Evolutionary conservation across 2,888 invertebrate genomes (phyloP), one percentile per base, ranked within the genome.

Genomic region (Caenorhabditis sp.): DNA sequence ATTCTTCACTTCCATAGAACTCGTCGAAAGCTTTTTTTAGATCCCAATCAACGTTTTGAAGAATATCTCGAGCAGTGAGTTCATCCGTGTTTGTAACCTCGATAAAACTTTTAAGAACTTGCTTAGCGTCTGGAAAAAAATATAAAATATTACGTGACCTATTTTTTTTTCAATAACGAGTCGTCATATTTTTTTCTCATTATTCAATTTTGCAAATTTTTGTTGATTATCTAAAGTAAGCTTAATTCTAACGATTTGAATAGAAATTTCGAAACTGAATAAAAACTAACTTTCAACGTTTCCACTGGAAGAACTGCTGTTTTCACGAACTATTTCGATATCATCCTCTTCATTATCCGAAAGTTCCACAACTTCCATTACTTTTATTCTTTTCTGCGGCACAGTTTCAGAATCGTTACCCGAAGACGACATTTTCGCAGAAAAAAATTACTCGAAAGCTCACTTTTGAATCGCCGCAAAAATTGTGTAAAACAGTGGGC

Each of bases 21-120:
- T 71, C 71, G 26, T 78, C 69, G 49, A 78, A 27, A n/a, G 76
- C 78, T 81, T 89, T 90, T 83, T 90, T 88, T 6, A 91, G 79
- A 81, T 90, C 85, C 91, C 91, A 91, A 8, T 89, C 86, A 50
- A 89, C 85, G 74, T 91, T 90, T 81, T 91, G 91, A 24, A 91
- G 86, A 84, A 89, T 90, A 77, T 90, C 90, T 88, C 91, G 90
- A 2, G 91, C 91, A 66, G 90, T 88, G 1, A 90, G 90, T 26
- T 89, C 89, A 84, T 91, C 90, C 1, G 91, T 91, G 14, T 88
- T 88, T 0, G 91, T 91, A 26, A 91, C 86, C 65, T 86, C 86
- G 2, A 90, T 90, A 88, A 91, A 91, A 37, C 78, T 62, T 27
- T 61, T 36, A 58, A 84, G 78, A 14, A 69, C 77, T 36, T 66